Evolutionary conservation across 1,140 invertebrate genomes (phyloP), one percentile per base, ranked within the genome.

Genomic region (Catajapyx aquilonaris): DNA sequence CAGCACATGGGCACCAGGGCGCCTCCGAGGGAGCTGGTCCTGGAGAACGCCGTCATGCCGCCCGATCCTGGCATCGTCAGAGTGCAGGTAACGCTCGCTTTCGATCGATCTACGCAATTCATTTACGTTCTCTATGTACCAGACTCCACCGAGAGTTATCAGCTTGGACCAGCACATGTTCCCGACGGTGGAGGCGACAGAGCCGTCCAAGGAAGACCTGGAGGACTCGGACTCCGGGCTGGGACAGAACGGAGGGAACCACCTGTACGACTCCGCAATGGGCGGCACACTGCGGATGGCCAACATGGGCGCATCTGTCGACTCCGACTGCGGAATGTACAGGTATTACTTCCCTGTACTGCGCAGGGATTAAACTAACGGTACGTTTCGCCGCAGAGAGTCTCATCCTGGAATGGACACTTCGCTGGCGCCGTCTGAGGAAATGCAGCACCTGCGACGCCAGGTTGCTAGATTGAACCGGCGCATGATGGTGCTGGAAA

Each of bases 391-490:
- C 35, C 30, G 16, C 47, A 73, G 70, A 54, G 73, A 75, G 47
- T 63, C 65, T 33, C 73, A 54, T 34, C 59, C 46, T 5, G 45
- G 67, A 47, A 66, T 70, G 37, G 45, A 41, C 34, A 74, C 76
- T 43, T 64, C 70, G 44, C 54, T 80, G 38, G 71, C 70, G 23
- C 65, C 75, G 40, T 66, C 66, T 34, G 80, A 85, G 58, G 81
- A 86, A 57, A 61, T 85, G 28, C 62, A 78, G 19, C 78, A 85
- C 56, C 61, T 87, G 46, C 66, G 81, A 34, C 64, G 78, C 28
- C 81, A 85, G 58, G 66, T 86, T 47, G 77, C 76, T 3, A 81
- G 83, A 53, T 51, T 87, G 23, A 84, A 83, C 53, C 64, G 80
- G n/a, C 69, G 83, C 25, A 70, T 88, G 2, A 73, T 85, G 64